These are phyloP conservation scores for Cladorhizidae sp. DNA, from an alignment of 37 sponge, comb jelly and placozoan genomes.

Conservation along the genomic window DNA sequence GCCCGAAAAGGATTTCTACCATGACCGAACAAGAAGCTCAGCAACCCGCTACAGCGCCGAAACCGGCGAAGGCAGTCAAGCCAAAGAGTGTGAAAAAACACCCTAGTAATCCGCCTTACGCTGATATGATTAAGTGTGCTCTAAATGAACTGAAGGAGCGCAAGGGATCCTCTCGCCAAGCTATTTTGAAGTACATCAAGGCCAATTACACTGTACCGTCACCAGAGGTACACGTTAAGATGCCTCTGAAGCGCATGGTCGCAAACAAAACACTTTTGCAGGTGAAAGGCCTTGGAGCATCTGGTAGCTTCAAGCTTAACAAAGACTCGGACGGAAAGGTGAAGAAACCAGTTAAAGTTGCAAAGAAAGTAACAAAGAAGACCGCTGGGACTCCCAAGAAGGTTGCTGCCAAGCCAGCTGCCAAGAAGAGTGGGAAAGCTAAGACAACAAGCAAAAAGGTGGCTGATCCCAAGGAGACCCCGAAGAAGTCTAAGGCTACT, in stretches of 20 bases:
- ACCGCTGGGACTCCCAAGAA: constrained; percentile 46
- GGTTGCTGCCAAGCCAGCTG: constrained; percentile 36
- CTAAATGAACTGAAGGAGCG: constrained; percentile 72
- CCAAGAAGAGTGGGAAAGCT: constrained; percentile 46
- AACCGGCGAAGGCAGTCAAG: too few relatives aligned
- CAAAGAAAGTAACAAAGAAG: constrained; percentile 23
- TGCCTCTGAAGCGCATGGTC: constrained; percentile 74
- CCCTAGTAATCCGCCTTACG: constrained; percentile 67
- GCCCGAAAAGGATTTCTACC: too few relatives aligned
- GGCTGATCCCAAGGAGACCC: too few relatives aligned
- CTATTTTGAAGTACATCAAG: constrained; percentile 89
- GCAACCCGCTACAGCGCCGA: too few relatives aligned
- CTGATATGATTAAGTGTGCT: constrained; percentile 83
- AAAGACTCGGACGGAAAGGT: constrained; percentile 17
- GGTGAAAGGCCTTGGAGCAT: constrained; percentile 82
- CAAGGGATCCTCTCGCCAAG: constrained; percentile 79
- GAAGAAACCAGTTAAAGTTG: constrained; percentile 15
- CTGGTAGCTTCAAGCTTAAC: constrained; percentile 84
- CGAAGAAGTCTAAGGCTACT: too few relatives aligned
- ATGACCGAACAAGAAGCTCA: too few relatives aligned
- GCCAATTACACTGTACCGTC: constrained; percentile 84
- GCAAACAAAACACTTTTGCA: constrained; percentile 61
- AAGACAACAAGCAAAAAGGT: constrained; percentile 23
- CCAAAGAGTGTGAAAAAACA: too few relatives aligned
- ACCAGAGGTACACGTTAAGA: constrained; percentile 60